phyloP scores from a whole-genome alignment of 2,113 vertebrate genomes.

The Myotis davidii region DNA sequence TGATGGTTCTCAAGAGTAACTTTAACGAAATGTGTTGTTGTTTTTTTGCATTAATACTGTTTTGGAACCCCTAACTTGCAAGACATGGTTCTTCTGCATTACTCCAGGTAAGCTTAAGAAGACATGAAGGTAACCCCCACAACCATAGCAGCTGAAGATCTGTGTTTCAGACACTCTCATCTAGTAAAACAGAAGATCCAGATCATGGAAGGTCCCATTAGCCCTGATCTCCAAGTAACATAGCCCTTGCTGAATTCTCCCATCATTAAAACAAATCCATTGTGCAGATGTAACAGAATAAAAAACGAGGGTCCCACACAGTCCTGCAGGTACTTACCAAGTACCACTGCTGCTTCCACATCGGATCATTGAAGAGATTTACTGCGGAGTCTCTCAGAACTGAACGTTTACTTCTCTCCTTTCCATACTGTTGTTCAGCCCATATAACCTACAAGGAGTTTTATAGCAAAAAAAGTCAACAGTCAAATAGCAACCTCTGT shows the following conservation, averaged over 20 bases:
- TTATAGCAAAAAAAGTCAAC: neutral
- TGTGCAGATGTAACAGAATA: neutral
- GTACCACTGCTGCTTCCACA: constrained; percentile 99
- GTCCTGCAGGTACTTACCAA: constrained; percentile 89
- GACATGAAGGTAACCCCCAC: neutral
- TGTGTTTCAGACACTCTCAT: neutral
- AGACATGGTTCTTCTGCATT: neutral
- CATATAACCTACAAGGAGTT: constrained; percentile 91
- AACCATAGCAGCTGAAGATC: neutral
- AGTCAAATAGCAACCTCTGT: neutral
- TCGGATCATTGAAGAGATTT: constrained; percentile 96
- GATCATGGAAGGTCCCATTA: neutral
- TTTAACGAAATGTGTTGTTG: neutral
- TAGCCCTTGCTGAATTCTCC: neutral
- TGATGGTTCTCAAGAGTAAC: neutral
- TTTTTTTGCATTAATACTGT: neutral
- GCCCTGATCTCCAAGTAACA: neutral
- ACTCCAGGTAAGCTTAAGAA: neutral
- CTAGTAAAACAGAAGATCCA: neutral
- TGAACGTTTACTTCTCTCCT: constrained; percentile 91
- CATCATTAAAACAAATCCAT: neutral
- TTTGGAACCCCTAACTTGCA: neutral
- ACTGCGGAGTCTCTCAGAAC: constrained; percentile 85
- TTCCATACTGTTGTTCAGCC: constrained; percentile 98
- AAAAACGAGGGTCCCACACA: neutral